Conservation (phyloP, 2,797 vertebrate species). For the Thalassophryne amazonica region DNA sequence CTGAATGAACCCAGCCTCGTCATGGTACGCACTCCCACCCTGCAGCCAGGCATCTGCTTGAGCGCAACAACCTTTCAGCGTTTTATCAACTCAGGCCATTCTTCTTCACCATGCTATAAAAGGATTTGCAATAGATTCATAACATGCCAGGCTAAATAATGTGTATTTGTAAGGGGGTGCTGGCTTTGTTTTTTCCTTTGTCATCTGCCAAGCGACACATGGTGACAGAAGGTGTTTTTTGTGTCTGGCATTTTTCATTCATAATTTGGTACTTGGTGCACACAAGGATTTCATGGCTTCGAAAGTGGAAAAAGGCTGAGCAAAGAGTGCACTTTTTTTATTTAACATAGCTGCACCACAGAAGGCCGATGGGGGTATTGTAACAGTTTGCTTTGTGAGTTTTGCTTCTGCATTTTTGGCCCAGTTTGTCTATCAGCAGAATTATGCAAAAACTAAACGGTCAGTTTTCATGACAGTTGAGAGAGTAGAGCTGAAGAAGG, state of each 20-base stretch:
- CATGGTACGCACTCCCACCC: conserved; percentile 44
- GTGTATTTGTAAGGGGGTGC: background rate
- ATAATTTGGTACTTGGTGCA: conserved; percentile 26
- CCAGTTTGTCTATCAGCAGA: too few species aligned
- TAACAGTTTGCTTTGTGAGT: too few species aligned
- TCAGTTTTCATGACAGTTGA: too few species aligned
- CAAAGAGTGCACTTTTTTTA: too few species aligned
- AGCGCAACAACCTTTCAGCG: conserved; percentile 53
- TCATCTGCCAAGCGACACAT: conserved; percentile 31
- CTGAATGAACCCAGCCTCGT: conserved; percentile 57
- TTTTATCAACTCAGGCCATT: conserved; percentile 52
- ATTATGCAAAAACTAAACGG: too few species aligned
- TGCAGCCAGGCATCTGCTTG: conserved; percentile 54
- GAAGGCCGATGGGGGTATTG: too few species aligned
- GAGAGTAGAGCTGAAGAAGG: too few species aligned
- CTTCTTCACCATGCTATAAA: conserved; percentile 46
- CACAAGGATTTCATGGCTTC: conserved; percentile 27
- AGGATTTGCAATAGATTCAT: conserved; percentile 62
- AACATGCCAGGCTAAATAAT: conserved; percentile 43
- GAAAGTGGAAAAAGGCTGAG: conserved; percentile 15
- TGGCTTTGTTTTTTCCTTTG: conserved; percentile 35
- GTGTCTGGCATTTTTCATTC: conserved; percentile 36
- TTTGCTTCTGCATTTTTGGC: too few species aligned
- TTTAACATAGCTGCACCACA: too few species aligned
- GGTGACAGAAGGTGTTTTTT: conserved; percentile 30